phyloP scores from a whole-genome alignment of 1,140 invertebrate species.

The Oreohelix idahoensis region DNA sequence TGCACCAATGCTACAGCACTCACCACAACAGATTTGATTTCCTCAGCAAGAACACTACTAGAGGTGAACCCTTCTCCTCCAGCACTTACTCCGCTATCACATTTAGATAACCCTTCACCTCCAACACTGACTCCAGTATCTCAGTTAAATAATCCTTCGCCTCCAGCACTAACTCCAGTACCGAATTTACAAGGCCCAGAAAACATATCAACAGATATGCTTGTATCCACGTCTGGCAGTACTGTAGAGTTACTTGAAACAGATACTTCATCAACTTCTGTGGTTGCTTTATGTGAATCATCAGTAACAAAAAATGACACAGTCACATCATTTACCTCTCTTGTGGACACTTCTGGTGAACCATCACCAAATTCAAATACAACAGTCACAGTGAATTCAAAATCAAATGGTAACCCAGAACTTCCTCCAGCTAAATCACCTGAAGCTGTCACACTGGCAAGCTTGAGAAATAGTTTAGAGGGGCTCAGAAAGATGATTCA shows the following conservation, averaged over 20 bases:
- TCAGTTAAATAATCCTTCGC: neutral
- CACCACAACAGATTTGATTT: neutral
- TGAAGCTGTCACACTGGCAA: neutral
- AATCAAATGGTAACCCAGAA: neutral
- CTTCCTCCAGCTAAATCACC: neutral
- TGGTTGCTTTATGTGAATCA: neutral
- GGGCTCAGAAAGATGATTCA: slow-evolving; percentile 6
- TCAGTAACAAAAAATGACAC: neutral
- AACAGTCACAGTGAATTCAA: neutral
- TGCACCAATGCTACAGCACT: neutral
- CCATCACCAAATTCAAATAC: neutral
- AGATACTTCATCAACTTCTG: neutral
- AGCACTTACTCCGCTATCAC: too few species aligned
- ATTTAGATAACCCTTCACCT: neutral
- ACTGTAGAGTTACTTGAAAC: neutral
- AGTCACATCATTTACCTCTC: neutral
- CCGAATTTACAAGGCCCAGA: neutral
- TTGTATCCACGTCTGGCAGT: neutral
- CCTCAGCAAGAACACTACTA: neutral
- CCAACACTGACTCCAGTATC: neutral
- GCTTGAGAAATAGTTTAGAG: neutral
- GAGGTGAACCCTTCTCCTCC: too few species aligned
- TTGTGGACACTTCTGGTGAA: neutral
- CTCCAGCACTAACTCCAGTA: neutral
- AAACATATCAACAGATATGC: neutral